Evolutionary conservation across 1,140 invertebrate genomes (phyloP).

Genomic region (Bombus superbus): DNA sequence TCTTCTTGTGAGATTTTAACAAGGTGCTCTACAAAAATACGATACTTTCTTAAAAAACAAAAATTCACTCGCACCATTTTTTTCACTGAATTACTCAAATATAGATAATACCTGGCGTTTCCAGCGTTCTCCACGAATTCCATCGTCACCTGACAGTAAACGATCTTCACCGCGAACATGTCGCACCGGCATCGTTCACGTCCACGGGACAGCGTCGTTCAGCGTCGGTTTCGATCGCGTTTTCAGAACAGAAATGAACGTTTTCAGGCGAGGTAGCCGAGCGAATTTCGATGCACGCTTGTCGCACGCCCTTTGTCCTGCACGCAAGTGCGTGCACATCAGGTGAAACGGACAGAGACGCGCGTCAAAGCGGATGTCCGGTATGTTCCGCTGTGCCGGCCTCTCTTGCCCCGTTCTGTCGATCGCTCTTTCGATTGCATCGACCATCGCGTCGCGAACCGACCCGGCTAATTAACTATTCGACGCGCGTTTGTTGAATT

Average conservation of each 20-base stretch:
- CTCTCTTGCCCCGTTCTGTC: conserved; percentile 31
- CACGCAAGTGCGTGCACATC: conserved; percentile 43
- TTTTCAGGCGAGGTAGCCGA: conserved; percentile 15
- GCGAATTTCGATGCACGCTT: conserved; percentile 53
- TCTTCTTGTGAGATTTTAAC: neutral
- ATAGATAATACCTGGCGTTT: conserved; percentile 33
- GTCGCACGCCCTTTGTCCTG: conserved; percentile 58
- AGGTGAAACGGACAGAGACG: conserved; percentile 29
- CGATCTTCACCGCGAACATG: conserved; percentile 80
- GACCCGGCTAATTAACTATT: conserved; percentile 41
- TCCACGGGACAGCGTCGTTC: conserved; percentile 9
- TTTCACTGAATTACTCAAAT: neutral
- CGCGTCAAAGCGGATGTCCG: conserved; percentile 78
- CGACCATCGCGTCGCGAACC: neutral
- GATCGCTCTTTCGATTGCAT: conserved; percentile 45
- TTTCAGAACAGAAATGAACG: conserved; percentile 29
- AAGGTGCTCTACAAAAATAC: neutral
- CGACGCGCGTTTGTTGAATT: conserved; percentile 2
- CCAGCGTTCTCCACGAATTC: conserved; percentile 69
- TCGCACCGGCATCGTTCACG: conserved; percentile 34
- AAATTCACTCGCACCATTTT: neutral
- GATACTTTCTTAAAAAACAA: neutral
- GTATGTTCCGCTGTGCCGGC: conserved; percentile 74
- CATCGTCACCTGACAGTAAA: conserved; percentile 81
- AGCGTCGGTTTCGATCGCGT: conserved; percentile 8